Base-by-base conservation (phyloP, 37 sponge, comb jelly and placozoan genomes). In the Tethya wilhelma region DNA sequence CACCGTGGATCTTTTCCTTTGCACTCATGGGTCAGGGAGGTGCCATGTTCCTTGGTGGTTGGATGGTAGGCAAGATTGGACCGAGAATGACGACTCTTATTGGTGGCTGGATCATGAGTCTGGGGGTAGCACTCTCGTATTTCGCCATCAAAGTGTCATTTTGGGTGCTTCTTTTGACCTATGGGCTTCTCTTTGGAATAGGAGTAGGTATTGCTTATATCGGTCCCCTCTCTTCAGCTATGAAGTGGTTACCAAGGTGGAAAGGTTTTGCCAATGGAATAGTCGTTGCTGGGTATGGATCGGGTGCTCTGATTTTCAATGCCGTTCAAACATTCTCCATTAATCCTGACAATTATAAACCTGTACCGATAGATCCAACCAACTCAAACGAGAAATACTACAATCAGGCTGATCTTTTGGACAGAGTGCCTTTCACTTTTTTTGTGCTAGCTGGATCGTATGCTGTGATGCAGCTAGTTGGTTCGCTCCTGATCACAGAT, bases 211-310 rank as follows among this genome's bases (percentile, higher is more conserved):
- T 97, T 2, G 92, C 92, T 2, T 97, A 94, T 64, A 79, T 91
- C 19, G 85, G 84, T 2, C 87, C 94, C 0, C 64, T 97, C 56
- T 60, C 84, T 31, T 89, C 84, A 55, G 94, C 90, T 11, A 94
- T 88, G 67, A 81, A 78, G 37, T 97, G 97, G 94, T 55, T 91
- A 58, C 97, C 97, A 14, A 78, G 38, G 31, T 83, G 86, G 82
- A 93, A 91, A 56, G 97, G 94, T 8, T 34, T 91, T 45, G 94
- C 84, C n/a, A 81, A 68, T 42, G 97, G 97, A 34, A 32, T 93
- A 37, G 88, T 97, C 0, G 86, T 97, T 1, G 84, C 97, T 49
- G 97, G 97, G 0, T 93, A 84, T 69, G 97, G 94, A 0, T 38
- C 89, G n/a, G 95, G 97, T 22, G 87, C 90, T n/a, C 44, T 91